A percentile compares a stretch with the other conserved stretches of the same genome.
Evolutionary conservation across 2,888 invertebrate species (phyloP).

Genomic region (Chrysomela aeneicollis): DNA sequence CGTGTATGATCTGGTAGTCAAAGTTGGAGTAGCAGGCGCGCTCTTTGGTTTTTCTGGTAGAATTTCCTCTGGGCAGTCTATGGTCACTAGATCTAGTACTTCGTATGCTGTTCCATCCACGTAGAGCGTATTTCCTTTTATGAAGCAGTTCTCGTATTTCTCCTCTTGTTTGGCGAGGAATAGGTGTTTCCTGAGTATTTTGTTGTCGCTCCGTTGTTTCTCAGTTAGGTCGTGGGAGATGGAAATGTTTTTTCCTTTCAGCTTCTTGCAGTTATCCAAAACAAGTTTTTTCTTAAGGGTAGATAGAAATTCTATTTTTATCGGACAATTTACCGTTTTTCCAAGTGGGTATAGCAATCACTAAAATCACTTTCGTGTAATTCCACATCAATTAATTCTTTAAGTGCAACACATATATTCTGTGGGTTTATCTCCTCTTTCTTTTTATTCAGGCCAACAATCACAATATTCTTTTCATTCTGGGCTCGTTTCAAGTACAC

Average conservation of each 20-base stretch:
- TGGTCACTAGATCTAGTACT: not conserved
- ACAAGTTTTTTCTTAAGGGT: not conserved
- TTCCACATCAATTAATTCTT: not conserved
- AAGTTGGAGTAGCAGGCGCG: conserved; percentile 8
- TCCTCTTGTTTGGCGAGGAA: conserved; percentile 4
- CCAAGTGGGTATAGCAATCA: conserved; percentile 5
- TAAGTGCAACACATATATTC: not conserved
- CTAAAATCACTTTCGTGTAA: not conserved
- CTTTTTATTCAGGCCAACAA: not conserved
- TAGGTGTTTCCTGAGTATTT: conserved; percentile 8
- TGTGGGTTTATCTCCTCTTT: conserved; percentile 5
- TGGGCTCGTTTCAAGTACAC: conserved; percentile 1
- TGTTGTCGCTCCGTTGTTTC: not conserved
- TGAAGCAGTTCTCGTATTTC: conserved; percentile 4
- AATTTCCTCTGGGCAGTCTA: not conserved
- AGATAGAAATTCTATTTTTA: conserved; percentile 2
- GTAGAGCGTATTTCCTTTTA: conserved; percentile 3
- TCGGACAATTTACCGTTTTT: not conserved
- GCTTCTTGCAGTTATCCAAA: not conserved
- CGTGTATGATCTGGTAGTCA: not conserved
- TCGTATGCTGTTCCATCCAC: conserved; percentile 10
- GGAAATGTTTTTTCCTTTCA: conserved; percentile 4
- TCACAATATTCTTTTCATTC: not conserved
- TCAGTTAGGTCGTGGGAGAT: not conserved
- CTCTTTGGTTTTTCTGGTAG: not conserved